Percentiles rank a stretch among this genome's conserved stretches.
Evolutionary conservation across 2,888 invertebrate species (phyloP).

Genomic region (Cephus spinipes): DNA sequence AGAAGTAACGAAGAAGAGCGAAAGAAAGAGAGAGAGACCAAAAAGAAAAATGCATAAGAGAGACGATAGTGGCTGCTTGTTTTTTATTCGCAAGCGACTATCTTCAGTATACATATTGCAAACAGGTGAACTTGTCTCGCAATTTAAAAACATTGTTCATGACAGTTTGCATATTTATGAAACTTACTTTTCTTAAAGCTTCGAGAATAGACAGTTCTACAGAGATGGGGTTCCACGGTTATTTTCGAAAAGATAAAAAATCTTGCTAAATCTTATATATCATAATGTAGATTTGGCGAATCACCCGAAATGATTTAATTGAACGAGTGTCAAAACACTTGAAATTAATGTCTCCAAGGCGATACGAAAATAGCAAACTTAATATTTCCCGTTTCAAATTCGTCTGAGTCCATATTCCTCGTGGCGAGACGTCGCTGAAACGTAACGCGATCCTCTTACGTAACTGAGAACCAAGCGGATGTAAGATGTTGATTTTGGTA

Average conservation of each 20-base stretch:
- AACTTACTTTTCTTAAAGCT: neutral
- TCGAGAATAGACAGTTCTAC: neutral
- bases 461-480: conserved; percentile 27
- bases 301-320: neutral
- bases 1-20: conserved; percentile 19
- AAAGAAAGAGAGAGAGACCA: conserved; percentile 6
- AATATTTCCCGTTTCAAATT: conserved; percentile 31
- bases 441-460: conserved; percentile 46
- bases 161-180: neutral
- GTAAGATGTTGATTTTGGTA: conserved; percentile 6
- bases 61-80: neutral
- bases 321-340: neutral
- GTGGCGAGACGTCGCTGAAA: conserved; percentile 29
- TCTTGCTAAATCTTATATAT: neutral
- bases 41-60: neutral
- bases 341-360: neutral
- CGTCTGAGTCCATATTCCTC: conserved; percentile 1
- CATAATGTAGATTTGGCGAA: neutral
- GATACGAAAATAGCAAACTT: conserved; percentile 36
- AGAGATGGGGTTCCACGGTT: neutral
- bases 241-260: neutral
- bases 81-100: neutral
- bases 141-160: neutral
- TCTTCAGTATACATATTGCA: neutral
- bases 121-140: neutral